Evolutionary conservation across 2,113 vertebrate species (phyloP).

Genomic region (Synodontis membranacea): DNA sequence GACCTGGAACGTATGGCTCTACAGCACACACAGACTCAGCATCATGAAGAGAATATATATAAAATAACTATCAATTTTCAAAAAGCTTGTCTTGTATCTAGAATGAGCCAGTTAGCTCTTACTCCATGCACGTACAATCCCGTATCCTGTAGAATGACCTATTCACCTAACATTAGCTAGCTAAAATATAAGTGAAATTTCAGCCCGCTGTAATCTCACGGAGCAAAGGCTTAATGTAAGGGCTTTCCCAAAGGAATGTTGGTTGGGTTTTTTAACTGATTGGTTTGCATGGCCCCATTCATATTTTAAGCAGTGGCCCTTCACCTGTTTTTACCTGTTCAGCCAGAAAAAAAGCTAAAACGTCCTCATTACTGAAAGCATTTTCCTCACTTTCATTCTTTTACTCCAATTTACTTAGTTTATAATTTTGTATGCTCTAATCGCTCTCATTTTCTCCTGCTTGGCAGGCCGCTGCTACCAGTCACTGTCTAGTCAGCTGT

Average conservation of each 20-base stretch:
- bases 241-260: not conserved
- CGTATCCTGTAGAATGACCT: not conserved
- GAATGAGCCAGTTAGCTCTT: not conserved
- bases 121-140: too few species aligned
- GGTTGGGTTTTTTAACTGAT: too few species aligned
- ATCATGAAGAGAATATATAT: not conserved
- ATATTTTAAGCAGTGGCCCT: not conserved
- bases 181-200: not conserved
- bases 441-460: not conserved
- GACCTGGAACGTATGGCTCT: not conserved
- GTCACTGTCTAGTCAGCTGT: not conserved
- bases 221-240: not conserved
- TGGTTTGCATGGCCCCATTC: not conserved
- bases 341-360: not conserved
- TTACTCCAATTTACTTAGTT: not conserved
- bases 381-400: not conserved
- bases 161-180: not conserved
- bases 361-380: not conserved
- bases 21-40: not conserved
- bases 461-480: not conserved
- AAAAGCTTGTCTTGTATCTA: not conserved
- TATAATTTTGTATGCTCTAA: not conserved
- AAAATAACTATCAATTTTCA: not conserved
- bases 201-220: not conserved
- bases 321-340: constrained; percentile 10